These are phyloP conservation scores for Sebastes schlegelii DNA, from an alignment of 2,113 vertebrate species.

Conservation along the genomic window DNA sequence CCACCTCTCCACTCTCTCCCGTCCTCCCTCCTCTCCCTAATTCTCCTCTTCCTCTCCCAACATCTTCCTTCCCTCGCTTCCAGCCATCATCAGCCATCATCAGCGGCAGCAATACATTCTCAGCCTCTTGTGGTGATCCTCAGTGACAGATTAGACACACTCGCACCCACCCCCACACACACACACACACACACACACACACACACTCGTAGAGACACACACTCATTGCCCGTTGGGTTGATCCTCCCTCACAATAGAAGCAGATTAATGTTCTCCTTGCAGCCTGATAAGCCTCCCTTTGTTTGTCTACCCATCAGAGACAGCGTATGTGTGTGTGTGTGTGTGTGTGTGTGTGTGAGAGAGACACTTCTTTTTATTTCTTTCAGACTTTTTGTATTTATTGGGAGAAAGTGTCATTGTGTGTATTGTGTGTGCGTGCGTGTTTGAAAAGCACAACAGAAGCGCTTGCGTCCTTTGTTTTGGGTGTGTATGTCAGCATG, in stretches of 20 bases:
- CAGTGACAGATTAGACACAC: constrained; percentile 52
- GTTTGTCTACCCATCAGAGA: constrained; percentile 57
- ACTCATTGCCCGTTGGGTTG: constrained; percentile 44
- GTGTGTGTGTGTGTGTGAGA: neutral
- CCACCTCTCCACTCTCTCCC: neutral
- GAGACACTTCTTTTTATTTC: constrained; percentile 20
- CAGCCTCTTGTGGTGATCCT: constrained; percentile 48
- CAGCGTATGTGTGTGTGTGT: neutral
- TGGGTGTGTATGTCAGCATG: constrained; percentile 26
- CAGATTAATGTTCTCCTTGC: constrained; percentile 75
- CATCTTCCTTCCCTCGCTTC: neutral
- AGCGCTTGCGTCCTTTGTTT: constrained; percentile 13
- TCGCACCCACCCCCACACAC: constrained; percentile 13
- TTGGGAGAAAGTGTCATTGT: neutral
- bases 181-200: constrained; percentile 7
- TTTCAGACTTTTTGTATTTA: constrained; percentile 24
- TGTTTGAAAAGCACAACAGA: neutral
- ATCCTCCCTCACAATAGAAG: constrained; percentile 64
- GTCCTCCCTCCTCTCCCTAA: neutral
- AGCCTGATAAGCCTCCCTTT: constrained; percentile 70
- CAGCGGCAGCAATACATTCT: constrained; percentile 21
- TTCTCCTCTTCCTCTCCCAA: neutral
- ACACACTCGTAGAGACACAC: constrained; percentile 14
- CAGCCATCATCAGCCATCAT: constrained; percentile 15
- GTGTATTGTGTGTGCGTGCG: constrained; percentile 16